Evolutionary conservation across 2,888 invertebrate genomes (phyloP), one percentile per base, ranked within the genome.

Genomic region (Priocnemis perturbator): DNA sequence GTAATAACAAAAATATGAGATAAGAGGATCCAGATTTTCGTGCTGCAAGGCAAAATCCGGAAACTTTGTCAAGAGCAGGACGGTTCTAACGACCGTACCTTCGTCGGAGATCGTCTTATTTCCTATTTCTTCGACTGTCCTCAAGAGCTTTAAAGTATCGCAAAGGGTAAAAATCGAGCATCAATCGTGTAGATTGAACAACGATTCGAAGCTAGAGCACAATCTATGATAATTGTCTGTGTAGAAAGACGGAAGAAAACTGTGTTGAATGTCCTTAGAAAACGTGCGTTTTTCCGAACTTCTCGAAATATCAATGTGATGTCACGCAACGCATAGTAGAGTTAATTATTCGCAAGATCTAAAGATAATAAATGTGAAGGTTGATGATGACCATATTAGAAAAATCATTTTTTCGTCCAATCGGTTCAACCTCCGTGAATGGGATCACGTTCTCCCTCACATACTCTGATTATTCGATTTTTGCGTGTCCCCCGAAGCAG

Each of bases 261-360:
- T 19, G 37, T 50, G n/a, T 50, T 50, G 50, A 50, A 50, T 19
- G 19, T 50, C 11, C 11, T 50, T 50, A 50, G 50, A 50, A 37
- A 50, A 50, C 50, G 19, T 50, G 19, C 19, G 50, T 50, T 37
- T 37, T 19, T 50, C 50, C 50, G 19, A 19, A 19, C n/a, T 17
- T 50, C 19, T 50, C 50, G 50, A 50, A 19, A 17, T 50, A 19
- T 50, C 50, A 19, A 50, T 50, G 19, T 19, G 50, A 50, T 50
- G 50, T 50, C 37, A 37, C 37, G 50, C 50, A 50, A 50, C 19
- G 50, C 50, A 50, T 50, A 50, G 50, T 50, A 50, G 50, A 19
- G 50, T 19, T 50, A 50, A 50, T 50, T 50, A 50, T 17, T 50
- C 19, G 50, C 50, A 50, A 19, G 19, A 50, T 50, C 19, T 19